Conservation (phyloP, 2,797 vertebrate species). For the Xiphorhynchus erythropygius region DNA sequence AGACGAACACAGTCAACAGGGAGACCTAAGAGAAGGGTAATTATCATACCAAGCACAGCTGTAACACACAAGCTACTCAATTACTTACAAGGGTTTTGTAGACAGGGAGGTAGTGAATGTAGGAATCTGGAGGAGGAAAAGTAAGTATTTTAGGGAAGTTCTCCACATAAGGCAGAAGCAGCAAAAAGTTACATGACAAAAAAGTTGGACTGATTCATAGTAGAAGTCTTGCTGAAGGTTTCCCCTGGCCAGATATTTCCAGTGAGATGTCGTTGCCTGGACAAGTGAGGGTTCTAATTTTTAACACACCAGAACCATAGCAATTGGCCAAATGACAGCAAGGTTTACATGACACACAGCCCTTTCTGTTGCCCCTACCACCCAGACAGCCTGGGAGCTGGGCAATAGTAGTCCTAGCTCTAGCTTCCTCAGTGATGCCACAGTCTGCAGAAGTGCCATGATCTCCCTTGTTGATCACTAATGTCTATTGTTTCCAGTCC, state of each 20-base stretch:
- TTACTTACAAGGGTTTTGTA: conserved; percentile 4
- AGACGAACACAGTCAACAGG: neutral
- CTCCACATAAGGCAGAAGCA: neutral
- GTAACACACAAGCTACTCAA: neutral
- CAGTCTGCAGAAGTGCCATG: neutral
- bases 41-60: neutral
- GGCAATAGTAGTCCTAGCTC: neutral
- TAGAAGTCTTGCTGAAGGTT: neutral
- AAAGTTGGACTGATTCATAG: neutral
- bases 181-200: neutral
- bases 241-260: neutral
- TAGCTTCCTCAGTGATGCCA: neutral
- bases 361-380: neutral
- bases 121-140: neutral
- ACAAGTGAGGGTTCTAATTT: neutral
- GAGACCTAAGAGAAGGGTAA: conserved; percentile 1
- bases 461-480: neutral
- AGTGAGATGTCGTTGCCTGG: neutral
- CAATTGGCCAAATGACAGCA: neutral
- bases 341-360: neutral
- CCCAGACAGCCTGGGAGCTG: rapidly evolving
- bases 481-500: neutral
- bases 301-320: neutral
- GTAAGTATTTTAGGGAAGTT: neutral
- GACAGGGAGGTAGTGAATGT: neutral